These are phyloP conservation scores for Psittacus erithacus DNA, from an alignment of 2,113 vertebrate species.

Conservation along the genomic window DNA sequence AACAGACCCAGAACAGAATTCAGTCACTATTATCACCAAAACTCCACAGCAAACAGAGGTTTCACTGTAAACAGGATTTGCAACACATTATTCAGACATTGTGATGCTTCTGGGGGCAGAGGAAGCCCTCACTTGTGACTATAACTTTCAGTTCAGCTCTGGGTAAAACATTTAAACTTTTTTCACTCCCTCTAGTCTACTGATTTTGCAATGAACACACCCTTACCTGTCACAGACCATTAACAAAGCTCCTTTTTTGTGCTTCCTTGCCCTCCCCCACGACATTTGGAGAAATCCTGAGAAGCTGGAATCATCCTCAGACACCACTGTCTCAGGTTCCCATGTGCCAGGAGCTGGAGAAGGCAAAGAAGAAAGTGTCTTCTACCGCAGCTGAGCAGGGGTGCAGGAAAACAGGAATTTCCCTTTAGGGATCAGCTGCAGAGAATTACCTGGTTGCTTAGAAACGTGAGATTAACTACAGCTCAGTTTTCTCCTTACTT, in stretches of 20 bases:
- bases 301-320: not conserved
- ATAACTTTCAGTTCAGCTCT: not conserved
- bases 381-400: not conserved
- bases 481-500: slow-evolving; percentile 44
- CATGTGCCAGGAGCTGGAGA: not conserved
- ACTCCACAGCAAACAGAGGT: not conserved
- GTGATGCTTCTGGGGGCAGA: not conserved
- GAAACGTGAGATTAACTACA: slow-evolving; percentile 50
- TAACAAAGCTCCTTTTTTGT: not conserved
- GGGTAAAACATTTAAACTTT: not conserved
- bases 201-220: not conserved
- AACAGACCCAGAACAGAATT: not conserved
- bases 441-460: slow-evolving; percentile 67
- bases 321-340: not conserved
- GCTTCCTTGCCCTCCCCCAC: not conserved
- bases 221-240: not conserved
- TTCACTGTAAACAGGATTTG: not conserved
- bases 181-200: not conserved
- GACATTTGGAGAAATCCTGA: not conserved
- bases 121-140: not conserved
- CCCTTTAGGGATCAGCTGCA: slow-evolving; percentile 9
- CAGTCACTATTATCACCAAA: not conserved
- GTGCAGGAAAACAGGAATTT: slow-evolving; percentile 36
- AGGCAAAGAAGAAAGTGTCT: not conserved
- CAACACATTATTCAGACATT: not conserved